Conservation (phyloP, 2,888 invertebrate species). For the Drosophila meridionalis region DNA sequence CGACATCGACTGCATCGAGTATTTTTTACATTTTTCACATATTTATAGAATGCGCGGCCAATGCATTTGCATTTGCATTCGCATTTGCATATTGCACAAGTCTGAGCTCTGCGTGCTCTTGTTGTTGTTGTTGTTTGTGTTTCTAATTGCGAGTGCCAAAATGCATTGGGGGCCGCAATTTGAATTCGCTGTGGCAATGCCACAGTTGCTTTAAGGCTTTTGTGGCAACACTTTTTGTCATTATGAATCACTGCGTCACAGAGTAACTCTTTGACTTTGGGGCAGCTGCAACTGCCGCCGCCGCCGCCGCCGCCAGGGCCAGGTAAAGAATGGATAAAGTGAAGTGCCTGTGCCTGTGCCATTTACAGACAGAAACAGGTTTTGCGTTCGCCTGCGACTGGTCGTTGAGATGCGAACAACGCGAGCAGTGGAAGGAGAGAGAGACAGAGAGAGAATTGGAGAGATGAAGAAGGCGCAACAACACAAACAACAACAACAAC, state of each 20-base stretch:
- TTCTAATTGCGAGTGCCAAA: conserved; percentile 64
- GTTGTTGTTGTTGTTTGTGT: conserved; percentile 16
- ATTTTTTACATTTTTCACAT: conserved; percentile 56
- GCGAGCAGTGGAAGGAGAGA: neutral
- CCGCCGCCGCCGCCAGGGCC: conserved; percentile 33
- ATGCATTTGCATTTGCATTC: conserved; percentile 24
- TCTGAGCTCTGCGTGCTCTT: neutral
- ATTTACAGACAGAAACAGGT: conserved; percentile 60
- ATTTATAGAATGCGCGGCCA: conserved; percentile 67
- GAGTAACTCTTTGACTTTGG: conserved; percentile 41
- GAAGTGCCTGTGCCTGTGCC: conserved; percentile 64
- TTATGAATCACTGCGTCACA: conserved; percentile 60
- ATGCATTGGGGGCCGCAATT: conserved; percentile 44
- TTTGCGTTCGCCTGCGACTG: conserved; percentile 36
- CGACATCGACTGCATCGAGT: conserved; percentile 42
- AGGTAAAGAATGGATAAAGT: conserved; percentile 69
- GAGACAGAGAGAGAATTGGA: conserved; percentile 18
- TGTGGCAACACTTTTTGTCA: conserved; percentile 30
- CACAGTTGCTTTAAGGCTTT: conserved; percentile 6
- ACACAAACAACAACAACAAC: conserved; percentile 36
- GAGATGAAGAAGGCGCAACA: conserved; percentile 33
- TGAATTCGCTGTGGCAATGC: conserved; percentile 31
- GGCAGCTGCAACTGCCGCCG: conserved; percentile 55
- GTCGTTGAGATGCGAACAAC: conserved; percentile 31
- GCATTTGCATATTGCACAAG: conserved; percentile 51